These are phyloP conservation scores for Terrapene triunguis DNA, from an alignment of 2,113 vertebrate genomes.

Conservation along the genomic window DNA sequence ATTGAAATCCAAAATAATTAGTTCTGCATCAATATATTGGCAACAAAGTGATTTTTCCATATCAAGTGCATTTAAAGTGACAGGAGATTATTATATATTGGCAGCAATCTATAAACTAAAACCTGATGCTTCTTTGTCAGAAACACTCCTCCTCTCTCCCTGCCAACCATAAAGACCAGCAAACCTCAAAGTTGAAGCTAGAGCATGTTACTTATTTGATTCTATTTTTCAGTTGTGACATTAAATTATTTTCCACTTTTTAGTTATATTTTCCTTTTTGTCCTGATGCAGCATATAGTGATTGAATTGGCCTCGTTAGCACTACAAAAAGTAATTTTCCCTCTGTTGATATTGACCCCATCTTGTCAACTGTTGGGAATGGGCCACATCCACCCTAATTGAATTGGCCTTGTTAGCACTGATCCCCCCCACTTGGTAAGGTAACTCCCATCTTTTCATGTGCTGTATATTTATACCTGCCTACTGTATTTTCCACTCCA, in stretches of 20 bases:
- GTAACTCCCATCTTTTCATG: too few relatives aligned
- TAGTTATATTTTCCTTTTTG: conserved; percentile 2
- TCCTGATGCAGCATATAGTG: background rate
- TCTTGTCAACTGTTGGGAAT: too few relatives aligned
- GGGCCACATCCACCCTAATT: too few relatives aligned
- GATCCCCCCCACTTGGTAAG: too few relatives aligned
- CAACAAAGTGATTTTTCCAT: background rate
- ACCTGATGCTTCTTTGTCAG: background rate
- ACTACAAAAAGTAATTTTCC: too few relatives aligned
- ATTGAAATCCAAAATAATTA: background rate
- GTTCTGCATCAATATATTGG: background rate
- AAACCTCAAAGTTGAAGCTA: background rate
- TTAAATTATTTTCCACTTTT: conserved; percentile 12
- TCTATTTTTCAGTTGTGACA: background rate
- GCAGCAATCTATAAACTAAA: background rate
- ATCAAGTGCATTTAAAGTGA: background rate
- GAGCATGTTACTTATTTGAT: background rate
- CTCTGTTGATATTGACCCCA: too few relatives aligned
- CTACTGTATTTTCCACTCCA: too few relatives aligned
- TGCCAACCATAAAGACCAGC: background rate
- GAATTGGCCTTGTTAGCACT: too few relatives aligned
- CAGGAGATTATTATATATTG: background rate
- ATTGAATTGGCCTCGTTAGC: background rate
- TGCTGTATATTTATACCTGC: too few relatives aligned
- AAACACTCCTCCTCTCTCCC: background rate